These are phyloP conservation scores for Drosophila azteca DNA, from an alignment of 1,140 invertebrate species.

Conservation along the genomic window DNA sequence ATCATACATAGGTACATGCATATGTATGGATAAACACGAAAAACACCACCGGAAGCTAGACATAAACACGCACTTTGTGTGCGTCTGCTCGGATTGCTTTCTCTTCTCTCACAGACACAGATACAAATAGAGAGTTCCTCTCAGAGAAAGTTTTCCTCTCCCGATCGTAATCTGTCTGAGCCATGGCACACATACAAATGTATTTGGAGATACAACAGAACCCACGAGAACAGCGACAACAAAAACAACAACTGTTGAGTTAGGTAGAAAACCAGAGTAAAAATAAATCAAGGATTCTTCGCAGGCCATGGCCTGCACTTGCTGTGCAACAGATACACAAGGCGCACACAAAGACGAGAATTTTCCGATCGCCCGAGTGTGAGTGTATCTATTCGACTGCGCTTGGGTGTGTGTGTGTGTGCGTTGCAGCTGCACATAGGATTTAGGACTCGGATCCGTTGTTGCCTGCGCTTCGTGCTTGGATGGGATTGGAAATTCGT, in stretches of 20 bases:
- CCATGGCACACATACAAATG: conserved; percentile 25
- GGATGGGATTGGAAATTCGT: conserved; percentile 47
- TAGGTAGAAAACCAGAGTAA: conserved; percentile 72
- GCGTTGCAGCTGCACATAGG: conserved; percentile 62
- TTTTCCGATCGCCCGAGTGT: conserved; percentile 27
- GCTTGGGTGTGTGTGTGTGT: conserved; percentile 21
- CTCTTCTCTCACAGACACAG: conserved; percentile 3
- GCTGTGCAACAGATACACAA: conserved; percentile 76
- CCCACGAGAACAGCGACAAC: conserved; percentile 12
- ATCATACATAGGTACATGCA: background rate
- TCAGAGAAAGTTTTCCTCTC: conserved; percentile 66
- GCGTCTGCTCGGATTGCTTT: conserved; percentile 36
- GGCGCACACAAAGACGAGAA: conserved; percentile 28
- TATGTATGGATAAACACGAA: conserved; percentile 33
- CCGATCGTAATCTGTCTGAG: no score
- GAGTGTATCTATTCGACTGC: background rate
- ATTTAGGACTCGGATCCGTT: conserved; percentile 56
- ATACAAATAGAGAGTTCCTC: conserved; percentile 6
- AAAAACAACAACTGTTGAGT: conserved; percentile 46
- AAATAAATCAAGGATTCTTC: conserved; percentile 77
- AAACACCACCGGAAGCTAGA: conserved; percentile 75
- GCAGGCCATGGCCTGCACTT: conserved; percentile 71
- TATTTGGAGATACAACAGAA: conserved; percentile 41
- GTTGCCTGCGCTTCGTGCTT: conserved; percentile 41
- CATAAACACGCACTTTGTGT: conserved; percentile 26